These are phyloP conservation scores for Picathartes gymnocephalus DNA, from an alignment of 2,113 vertebrate genomes.

Conservation along the genomic window DNA sequence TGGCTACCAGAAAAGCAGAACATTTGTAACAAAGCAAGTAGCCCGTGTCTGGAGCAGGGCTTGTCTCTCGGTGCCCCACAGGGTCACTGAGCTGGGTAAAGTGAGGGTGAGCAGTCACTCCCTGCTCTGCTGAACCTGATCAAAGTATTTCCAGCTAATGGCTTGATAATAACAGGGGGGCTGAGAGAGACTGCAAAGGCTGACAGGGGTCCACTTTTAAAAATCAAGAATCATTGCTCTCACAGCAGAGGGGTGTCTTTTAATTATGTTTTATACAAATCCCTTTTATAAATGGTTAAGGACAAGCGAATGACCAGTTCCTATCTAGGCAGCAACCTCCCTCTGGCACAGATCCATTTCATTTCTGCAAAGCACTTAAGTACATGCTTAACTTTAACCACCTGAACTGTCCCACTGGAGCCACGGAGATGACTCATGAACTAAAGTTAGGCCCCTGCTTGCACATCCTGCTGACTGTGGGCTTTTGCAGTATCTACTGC, in stretches of 20 bases:
- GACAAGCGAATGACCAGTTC: neutral
- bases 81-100: neutral
- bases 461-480: conserved; percentile 29
- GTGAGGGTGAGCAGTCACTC: neutral
- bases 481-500: conserved; percentile 30
- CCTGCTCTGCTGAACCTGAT: neutral
- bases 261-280: neutral
- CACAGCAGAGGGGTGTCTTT: neutral
- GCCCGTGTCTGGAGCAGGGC: neutral
- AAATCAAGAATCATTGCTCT: neutral
- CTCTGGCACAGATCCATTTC: neutral
- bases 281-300: neutral
- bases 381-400: conserved; percentile 37
- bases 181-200: neutral
- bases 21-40: neutral
- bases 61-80: fast-evolving
- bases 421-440: conserved; percentile 17
- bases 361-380: conserved; percentile 1
- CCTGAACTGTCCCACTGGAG: conserved; percentile 53
- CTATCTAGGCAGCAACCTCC: neutral
- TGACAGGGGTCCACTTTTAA: neutral
- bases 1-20: neutral
- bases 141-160: neutral
- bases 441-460: conserved; percentile 49
- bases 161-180: fast-evolving